phyloP scores from a whole-genome alignment of 2,113 vertebrate species.

The Platichthys flesus region DNA sequence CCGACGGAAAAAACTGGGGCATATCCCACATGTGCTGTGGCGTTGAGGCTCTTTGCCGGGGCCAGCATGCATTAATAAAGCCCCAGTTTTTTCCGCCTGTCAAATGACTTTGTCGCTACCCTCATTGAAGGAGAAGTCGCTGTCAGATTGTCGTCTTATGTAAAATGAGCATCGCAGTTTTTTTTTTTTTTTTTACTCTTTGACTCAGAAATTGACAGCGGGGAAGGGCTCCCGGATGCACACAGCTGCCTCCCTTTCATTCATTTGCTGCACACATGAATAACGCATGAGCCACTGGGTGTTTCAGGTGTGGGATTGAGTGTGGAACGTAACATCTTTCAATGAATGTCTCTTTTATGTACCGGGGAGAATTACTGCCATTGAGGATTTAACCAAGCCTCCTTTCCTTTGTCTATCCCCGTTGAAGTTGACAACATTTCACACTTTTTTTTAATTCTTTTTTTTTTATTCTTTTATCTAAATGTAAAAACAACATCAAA shows the following conservation, averaged over 20 bases:
- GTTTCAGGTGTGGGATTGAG: constrained; percentile 64
- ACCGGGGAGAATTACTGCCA: constrained; percentile 18
- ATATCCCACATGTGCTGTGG: constrained; percentile 44
- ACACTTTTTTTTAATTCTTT: not conserved
- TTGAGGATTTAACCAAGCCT: constrained; percentile 14
- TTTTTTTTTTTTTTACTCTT: constrained; percentile 19
- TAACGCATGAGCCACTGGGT: constrained; percentile 61
- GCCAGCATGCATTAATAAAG: constrained; percentile 53
- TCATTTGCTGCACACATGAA: constrained; percentile 44
- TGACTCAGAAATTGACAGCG: constrained; percentile 56
- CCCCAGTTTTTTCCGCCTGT: too few species aligned
- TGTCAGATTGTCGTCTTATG: constrained; percentile 26
- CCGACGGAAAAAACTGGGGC: constrained; percentile 54
- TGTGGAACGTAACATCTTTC: constrained; percentile 57
- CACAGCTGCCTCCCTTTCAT: constrained; percentile 51
- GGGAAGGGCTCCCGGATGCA: constrained; percentile 32
- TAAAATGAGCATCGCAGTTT: constrained; percentile 44
- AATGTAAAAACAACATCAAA: not conserved
- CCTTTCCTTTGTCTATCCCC: constrained; percentile 3
- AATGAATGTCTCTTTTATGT: constrained; percentile 44
- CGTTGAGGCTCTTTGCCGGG: constrained; percentile 24
- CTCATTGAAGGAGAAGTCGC: constrained; percentile 30
- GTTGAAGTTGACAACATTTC: not conserved
- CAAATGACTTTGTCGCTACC: constrained; percentile 34
- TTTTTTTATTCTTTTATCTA: constrained; percentile 2